Base-by-base conservation (phyloP, 1,140 invertebrate species). In the Dolichoris vasculosae region DNA sequence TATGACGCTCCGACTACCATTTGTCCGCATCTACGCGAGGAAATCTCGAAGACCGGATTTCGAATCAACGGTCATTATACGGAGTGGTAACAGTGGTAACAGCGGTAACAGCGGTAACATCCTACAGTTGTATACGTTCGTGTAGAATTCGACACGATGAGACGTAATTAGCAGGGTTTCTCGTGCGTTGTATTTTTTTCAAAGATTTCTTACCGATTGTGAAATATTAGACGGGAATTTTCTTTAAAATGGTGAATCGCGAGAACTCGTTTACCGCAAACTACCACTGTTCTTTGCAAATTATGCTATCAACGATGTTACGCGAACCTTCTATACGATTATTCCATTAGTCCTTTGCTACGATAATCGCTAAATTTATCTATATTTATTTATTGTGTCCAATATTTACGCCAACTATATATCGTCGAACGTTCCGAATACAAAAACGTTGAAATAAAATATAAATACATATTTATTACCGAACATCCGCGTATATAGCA, bases 121-220 rank as follows among this genome's bases (percentile, higher is more conserved):
- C 40, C 23, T 46, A 30, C 64, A 20, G 32, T n/a, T 35, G n/a
- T 32, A 48, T 15, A n/a, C 78, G 59, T 67, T 67, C 78, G 35
- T 69, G 79, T 67, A 32, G 43, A 71, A 43, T 46, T 82, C 13
- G 64, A 82, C 43, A 82, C 51, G 79, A 71, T 69, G 64, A 48
- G n/a, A 69, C 43, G 64, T 55, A 82, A 82, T 82, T 82, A 71
- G 46, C 79, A 69, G 64, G n/a, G 48, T 71, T 81, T 63, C 79
- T 81, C 35, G 40, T n/a, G 69, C 9, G 30, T 40, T 26, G 11
- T 73, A 73, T 43, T 43, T 38, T 8, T 38, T 43, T n/a, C 38
- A 43, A 43, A 73, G 69, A 32, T 26, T 55, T 77, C 63, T 69
- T n/a, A 7, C n/a, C n/a, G 55, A 81, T 81, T 81, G 63, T 81